A percentile compares a stretch with the other conserved stretches of the same genome.
phyloP scores from a whole-genome alignment of 53 echinoderm and acorn worm species.

The Actinopyga echinites region DNA sequence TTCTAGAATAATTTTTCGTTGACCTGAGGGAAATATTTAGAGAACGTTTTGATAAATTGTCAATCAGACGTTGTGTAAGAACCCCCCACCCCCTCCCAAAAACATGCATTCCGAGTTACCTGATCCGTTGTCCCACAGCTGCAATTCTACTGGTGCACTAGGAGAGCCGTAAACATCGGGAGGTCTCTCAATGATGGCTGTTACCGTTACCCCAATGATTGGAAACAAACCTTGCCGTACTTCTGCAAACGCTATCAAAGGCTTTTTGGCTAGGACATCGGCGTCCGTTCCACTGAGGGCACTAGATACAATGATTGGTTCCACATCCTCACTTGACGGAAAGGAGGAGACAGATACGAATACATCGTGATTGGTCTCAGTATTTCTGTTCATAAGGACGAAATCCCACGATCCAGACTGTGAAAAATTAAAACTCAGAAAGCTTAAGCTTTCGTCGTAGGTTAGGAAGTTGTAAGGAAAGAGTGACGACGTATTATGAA shows the following conservation, averaged over 20 bases:
- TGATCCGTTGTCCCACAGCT: conserved; percentile 68
- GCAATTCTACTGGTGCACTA: conserved; percentile 20
- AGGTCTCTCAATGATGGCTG: conserved; percentile 58
- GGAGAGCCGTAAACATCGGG: too few relatives aligned
- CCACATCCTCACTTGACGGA: conserved; percentile 48
- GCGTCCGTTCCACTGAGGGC: conserved; percentile 48
- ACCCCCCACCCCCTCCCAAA: too few relatives aligned
- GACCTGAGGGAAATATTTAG: too few relatives aligned
- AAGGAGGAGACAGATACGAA: conserved; percentile 52
- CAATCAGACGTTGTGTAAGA: too few relatives aligned
- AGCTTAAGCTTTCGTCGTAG: too few relatives aligned
- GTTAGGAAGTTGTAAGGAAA: too few relatives aligned
- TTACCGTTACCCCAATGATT: conserved; percentile 59
- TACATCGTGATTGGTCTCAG: conserved; percentile 16
- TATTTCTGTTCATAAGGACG: background rate
- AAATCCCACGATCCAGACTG: background rate
- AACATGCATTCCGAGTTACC: too few relatives aligned
- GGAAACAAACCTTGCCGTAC: conserved; percentile 60
- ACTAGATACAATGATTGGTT: conserved; percentile 60
- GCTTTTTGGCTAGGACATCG: conserved; percentile 38
- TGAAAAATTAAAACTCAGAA: too few relatives aligned
- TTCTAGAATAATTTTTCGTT: too few relatives aligned
- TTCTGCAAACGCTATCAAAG: conserved; percentile 59
- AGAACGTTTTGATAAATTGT: too few relatives aligned
- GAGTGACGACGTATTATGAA: too few relatives aligned